Conservation (phyloP, 2,888 invertebrate genomes). For the Nebria brevicollis region DNA sequence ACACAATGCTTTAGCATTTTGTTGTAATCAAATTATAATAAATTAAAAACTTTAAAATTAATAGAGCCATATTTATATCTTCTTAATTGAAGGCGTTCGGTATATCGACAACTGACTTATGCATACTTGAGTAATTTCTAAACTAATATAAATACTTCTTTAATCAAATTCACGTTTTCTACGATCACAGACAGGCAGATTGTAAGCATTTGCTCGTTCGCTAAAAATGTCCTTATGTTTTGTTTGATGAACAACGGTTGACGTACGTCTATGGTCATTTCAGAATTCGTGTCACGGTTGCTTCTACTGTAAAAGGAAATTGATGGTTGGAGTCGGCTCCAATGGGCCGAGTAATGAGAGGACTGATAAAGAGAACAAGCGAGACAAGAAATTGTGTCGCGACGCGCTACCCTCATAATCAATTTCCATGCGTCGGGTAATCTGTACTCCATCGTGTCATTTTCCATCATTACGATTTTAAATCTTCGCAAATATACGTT, state of each 20-base stretch:
- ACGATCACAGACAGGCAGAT: not conserved
- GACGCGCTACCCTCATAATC: not conserved
- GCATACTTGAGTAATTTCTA: too few relatives aligned
- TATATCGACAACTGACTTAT: too few relatives aligned
- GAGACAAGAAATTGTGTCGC: not conserved
- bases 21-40: too few relatives aligned
- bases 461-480: not conserved
- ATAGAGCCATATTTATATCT: too few relatives aligned
- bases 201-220: not conserved
- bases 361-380: slow-evolving; percentile 23
- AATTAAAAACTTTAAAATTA: too few relatives aligned
- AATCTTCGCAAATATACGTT: not conserved
- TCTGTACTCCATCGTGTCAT: not conserved
- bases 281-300: slow-evolving; percentile 8
- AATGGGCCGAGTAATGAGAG: slow-evolving; percentile 41
- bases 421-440: not conserved
- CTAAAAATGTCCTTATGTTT: not conserved
- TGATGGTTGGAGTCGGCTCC: slow-evolving; percentile 41
- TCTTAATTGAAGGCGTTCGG: too few relatives aligned
- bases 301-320: slow-evolving; percentile 29
- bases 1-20: too few relatives aligned
- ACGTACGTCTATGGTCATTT: not conserved
- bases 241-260: not conserved
- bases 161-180: not conserved
- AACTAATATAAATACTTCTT: not conserved